Evolutionary conservation across 2,888 invertebrate species (phyloP).

Genomic region (Metalampra italica): DNA sequence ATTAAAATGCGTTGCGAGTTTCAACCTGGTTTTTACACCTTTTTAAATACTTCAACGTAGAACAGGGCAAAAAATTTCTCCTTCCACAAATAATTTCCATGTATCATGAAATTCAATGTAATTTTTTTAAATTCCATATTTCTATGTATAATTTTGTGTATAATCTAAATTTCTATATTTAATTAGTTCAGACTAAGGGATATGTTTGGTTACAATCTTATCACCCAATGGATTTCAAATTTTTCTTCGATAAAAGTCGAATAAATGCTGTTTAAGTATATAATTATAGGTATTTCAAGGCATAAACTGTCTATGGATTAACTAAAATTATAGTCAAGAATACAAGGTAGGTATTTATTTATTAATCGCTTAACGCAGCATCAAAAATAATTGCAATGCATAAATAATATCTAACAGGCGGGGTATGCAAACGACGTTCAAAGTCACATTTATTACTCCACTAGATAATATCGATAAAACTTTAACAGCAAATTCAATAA

Average conservation of each 20-base stretch:
- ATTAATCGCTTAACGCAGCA: background rate
- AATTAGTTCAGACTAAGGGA: constrained; percentile 64
- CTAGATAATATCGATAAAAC: constrained; percentile 43
- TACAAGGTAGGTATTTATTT: too few species aligned
- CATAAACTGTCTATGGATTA: background rate
- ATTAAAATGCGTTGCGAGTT: too few species aligned
- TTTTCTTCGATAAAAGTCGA: constrained; percentile 14
- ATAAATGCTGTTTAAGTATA: constrained; percentile 1
- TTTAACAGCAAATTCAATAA: constrained; percentile 37
- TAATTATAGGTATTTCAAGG: background rate
- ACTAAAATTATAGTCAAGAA: constrained; percentile 8
- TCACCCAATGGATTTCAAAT: constrained; percentile 42
- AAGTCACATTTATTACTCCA: constrained; percentile 75
- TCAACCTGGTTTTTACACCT: background rate
- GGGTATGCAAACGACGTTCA: constrained; percentile 28
- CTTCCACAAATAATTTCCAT: background rate
- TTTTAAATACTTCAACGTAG: constrained; percentile 21
- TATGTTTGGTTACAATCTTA: constrained; percentile 70
- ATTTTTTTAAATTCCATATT: background rate
- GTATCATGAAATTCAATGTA: constrained; percentile 13
- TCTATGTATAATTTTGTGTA: constrained; percentile 20
- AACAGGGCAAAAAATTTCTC: constrained; percentile 25
- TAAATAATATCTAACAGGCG: constrained; percentile 12
- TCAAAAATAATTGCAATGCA: constrained; percentile 4
- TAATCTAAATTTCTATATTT: constrained; percentile 29